These are phyloP conservation scores for Microdon myrmicae DNA, from an alignment of 2,888 invertebrate genomes.

Conservation along the genomic window DNA sequence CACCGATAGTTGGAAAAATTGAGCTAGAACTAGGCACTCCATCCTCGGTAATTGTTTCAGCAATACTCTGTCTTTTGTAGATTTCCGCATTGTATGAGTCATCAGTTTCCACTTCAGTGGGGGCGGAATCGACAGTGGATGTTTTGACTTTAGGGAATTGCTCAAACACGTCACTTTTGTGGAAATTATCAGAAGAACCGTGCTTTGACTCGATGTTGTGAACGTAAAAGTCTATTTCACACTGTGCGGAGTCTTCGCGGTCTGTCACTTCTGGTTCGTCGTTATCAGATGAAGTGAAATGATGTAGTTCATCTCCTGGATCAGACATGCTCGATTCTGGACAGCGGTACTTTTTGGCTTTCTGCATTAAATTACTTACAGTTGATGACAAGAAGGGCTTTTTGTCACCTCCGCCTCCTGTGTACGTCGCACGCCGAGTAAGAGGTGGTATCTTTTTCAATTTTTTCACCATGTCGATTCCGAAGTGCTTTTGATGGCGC, in stretches of 20 bases:
- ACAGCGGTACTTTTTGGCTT: conserved; percentile 73
- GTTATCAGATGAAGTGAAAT: conserved; percentile 61
- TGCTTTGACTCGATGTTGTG: no score
- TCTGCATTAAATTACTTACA: conserved; percentile 85
- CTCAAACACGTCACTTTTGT: no score
- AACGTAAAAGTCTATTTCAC: conserved; percentile 63
- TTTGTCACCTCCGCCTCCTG: conserved; percentile 65
- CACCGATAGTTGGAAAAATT: conserved; percentile 56
- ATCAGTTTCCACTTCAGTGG: conserved; percentile 53
- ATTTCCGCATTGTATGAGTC: conserved; percentile 51
- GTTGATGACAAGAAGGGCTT: conserved; percentile 84
- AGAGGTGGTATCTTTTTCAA: conserved; percentile 60
- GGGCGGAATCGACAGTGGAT: no score
- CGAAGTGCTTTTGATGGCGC: conserved; percentile 55
- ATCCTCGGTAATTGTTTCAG: conserved; percentile 9
- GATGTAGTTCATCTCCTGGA: conserved; percentile 74
- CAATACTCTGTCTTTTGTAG: conserved; percentile 25
- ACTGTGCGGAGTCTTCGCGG: conserved; percentile 65
- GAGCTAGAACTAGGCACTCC: conserved; percentile 52
- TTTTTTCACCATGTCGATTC: conserved; percentile 56
- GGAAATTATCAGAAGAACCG: no score
- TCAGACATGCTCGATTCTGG: conserved; percentile 78
- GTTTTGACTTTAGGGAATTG: no score
- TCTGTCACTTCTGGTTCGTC: conserved; percentile 58
- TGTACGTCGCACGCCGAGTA: conserved; percentile 55